A percentile compares a stretch with the other conserved stretches of the same genome.
These are phyloP conservation scores for Ophion costatus DNA, from an alignment of 2,888 invertebrate species.

Conservation along the genomic window DNA sequence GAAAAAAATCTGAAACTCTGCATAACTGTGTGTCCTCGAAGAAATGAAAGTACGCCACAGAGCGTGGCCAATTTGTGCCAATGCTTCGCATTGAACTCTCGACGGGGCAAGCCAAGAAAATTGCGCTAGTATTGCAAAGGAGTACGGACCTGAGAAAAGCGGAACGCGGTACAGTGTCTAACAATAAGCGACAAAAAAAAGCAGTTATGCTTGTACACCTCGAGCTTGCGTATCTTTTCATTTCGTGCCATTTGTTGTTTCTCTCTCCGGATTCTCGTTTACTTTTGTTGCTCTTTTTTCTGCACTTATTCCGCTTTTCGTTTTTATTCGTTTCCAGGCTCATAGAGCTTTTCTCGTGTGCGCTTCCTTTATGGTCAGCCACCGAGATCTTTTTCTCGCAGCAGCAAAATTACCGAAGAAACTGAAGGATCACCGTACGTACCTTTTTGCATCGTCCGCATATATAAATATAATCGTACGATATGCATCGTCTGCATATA, in stretches of 20 bases:
- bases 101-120: conserved; percentile 2
- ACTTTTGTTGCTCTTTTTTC: not conserved
- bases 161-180: not conserved
- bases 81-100: no score
- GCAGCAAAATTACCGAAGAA: not conserved
- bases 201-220: not conserved
- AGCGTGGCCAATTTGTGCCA: not conserved
- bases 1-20: not conserved
- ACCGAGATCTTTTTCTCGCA: not conserved
- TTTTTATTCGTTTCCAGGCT: not conserved
- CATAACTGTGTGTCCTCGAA: not conserved
- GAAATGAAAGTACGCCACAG: not conserved
- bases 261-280: not conserved
- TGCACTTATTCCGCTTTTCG: not conserved
- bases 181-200: conserved; percentile 1
- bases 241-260: conserved; percentile 8
- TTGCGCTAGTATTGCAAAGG: not conserved
- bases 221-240: not conserved
- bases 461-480: no score
- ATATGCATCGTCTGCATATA: no score
- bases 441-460: not conserved
- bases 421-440: not conserved
- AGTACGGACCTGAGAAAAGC: not conserved
- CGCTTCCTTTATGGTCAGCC: not conserved
- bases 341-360: not conserved